Evolutionary conservation across 2,797 vertebrate species (phyloP), one percentile per base, ranked within the genome.

Genomic region (Schizopygopsis pylzovi): DNA sequence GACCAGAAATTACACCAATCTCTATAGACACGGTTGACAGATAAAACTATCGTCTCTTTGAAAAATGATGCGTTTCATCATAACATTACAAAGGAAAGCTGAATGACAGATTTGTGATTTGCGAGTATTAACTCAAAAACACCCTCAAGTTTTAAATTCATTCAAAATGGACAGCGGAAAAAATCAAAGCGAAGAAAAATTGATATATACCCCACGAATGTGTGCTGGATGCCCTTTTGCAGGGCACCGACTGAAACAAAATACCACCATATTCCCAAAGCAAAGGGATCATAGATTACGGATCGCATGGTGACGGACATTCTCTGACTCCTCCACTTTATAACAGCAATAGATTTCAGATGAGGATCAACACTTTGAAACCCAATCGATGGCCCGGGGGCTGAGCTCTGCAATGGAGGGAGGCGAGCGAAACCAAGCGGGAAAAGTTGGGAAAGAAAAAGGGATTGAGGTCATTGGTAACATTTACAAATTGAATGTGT

Each of bases 311-410:
- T 82, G 54, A 63, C 43, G 86, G 87, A 89, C 88, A 76, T 86
- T 86, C 72, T 84, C 86, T 28, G 85, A 87, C 89, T 91, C 87
- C 88, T 89, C 87, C 78, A 87, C 91, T 92, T 91, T 92, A 91
- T 95, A 96, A 96, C 96, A 96, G 95, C 95, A 95, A 95, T 93
- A 93, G 92, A 95, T 95, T 95, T 96, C 95, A 97, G 95, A 95
- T 94, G 96, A 96, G 95, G 95, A 96, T 95, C 41, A 70, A 91
- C 93, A 95, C 96, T 97, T 96, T 96, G 96, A 97, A 97, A 96
- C 93, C 87, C 91, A 95, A 93, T 95, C 91, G 89, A 91, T 94
- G 95, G 95, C 96, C 95, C 87, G 93, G 94, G 96, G 96, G 93
- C 92, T 91, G 83, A 93, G 93, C 63, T 77, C 77, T 68, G 82